Conservation (phyloP, 2,113 vertebrate genomes). For the Pseudolaguvia tuberculata region DNA sequence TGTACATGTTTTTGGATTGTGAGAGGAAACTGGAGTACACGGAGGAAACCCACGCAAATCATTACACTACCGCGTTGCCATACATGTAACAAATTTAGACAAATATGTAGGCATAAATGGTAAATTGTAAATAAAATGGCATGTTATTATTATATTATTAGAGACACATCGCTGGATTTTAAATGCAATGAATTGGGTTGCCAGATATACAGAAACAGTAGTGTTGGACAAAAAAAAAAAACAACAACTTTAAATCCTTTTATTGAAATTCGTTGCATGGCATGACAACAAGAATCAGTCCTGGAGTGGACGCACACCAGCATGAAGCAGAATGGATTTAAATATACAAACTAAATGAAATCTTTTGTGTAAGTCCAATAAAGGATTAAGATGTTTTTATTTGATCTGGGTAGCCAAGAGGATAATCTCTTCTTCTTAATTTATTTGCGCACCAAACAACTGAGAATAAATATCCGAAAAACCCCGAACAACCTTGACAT, state of each 20-base stretch:
- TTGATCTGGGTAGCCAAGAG: background rate
- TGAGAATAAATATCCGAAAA: background rate
- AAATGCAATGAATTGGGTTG: background rate
- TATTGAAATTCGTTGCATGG: background rate
- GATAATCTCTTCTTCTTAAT: background rate
- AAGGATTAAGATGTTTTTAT: background rate
- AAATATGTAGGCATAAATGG: too few species aligned
- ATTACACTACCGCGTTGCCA: too few species aligned
- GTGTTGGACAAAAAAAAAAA: background rate
- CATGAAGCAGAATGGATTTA: background rate
- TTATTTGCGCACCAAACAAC: constrained; percentile 1
- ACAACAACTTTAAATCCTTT: background rate
- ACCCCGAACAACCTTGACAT: background rate
- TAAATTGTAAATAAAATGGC: too few species aligned
- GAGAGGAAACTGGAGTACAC: too few species aligned
- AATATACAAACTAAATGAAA: background rate
- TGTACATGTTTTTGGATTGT: too few species aligned
- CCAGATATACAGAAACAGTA: background rate
- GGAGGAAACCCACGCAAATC: too few species aligned
- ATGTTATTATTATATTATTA: too few species aligned
- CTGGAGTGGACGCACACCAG: background rate
- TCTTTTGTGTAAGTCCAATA: background rate
- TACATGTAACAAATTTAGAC: too few species aligned
- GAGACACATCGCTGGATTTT: too few species aligned
- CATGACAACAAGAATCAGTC: background rate